Conservation (phyloP, 2,888 invertebrate genomes). For the Drosophila pegasa region DNA sequence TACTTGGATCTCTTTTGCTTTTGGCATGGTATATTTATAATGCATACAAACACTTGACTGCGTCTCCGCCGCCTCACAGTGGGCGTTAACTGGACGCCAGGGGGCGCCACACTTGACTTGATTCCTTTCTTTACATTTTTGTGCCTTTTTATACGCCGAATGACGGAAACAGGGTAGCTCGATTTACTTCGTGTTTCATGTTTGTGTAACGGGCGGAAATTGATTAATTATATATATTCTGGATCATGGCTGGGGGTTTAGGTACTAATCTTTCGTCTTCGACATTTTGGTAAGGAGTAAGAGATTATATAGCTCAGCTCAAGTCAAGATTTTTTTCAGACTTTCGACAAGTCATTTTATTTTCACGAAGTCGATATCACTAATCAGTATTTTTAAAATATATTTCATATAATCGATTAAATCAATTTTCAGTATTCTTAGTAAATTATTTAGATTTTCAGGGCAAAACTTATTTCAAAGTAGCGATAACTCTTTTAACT, state of each 20-base stretch:
- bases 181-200: too few species aligned
- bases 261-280: too few species aligned
- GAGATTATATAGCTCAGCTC: neutral
- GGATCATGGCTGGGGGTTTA: neutral
- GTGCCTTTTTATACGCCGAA: slow-evolving; percentile 25
- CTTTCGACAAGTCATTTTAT: neutral
- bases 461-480: too few species aligned
- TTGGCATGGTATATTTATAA: slow-evolving; percentile 73
- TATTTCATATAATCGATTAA: too few species aligned
- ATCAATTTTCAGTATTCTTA: neutral
- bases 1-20: slow-evolving; percentile 36
- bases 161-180: neutral
- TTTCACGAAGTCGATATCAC: neutral
- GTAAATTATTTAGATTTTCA: neutral
- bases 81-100: slow-evolving; percentile 66
- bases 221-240: neutral
- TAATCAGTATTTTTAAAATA: too few species aligned
- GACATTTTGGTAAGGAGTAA: too few species aligned
- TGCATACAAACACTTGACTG: slow-evolving; percentile 75
- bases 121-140: slow-evolving; percentile 59
- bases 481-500: too few species aligned
- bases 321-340: neutral
- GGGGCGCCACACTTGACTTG: slow-evolving; percentile 75
- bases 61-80: slow-evolving; percentile 53
- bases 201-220: neutral